Conservation (phyloP, 64 coral and sea anemone species). For the Montipora sp. region DNA sequence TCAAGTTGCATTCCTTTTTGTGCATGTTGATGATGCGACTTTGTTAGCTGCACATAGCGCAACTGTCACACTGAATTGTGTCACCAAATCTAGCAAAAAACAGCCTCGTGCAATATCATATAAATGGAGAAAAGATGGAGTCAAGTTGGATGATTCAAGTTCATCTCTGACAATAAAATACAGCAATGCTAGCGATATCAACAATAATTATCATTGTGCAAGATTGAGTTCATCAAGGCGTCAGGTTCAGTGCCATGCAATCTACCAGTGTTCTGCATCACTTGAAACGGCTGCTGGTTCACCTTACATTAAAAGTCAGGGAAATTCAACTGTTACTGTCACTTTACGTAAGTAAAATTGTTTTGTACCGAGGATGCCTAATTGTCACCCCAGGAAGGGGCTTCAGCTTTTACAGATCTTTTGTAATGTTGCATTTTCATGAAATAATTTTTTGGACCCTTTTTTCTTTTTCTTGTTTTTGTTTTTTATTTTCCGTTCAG, state of each 20-base stretch:
- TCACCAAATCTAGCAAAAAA: neutral
- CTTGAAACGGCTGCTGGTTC: neutral
- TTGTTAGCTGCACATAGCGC: neutral
- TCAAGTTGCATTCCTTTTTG: neutral
- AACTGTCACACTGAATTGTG: neutral
- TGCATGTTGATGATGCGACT: neutral
- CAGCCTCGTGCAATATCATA: neutral
- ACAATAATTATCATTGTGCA: neutral
- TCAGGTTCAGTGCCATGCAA: neutral
- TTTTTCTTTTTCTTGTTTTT: too few relatives aligned
- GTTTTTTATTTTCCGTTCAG: too few relatives aligned
- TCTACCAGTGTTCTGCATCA: slow-evolving; percentile 7
- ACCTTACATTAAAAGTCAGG: neutral
- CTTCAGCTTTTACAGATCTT: neutral
- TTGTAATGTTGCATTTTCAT: too few relatives aligned
- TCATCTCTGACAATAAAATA: neutral
- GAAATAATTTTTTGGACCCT: too few relatives aligned
- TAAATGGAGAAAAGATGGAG: neutral
- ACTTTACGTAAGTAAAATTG: neutral
- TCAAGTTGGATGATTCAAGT: neutral
- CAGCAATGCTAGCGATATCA: neutral
- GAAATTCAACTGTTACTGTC: neutral
- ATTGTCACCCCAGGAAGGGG: neutral
- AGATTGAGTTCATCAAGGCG: neutral
- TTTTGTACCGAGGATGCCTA: neutral